A percentile compares a stretch with the other conserved stretches of the same genome.
Conservation (phyloP, 1,140 invertebrate genomes). For the Drosophila aff. region DNA sequence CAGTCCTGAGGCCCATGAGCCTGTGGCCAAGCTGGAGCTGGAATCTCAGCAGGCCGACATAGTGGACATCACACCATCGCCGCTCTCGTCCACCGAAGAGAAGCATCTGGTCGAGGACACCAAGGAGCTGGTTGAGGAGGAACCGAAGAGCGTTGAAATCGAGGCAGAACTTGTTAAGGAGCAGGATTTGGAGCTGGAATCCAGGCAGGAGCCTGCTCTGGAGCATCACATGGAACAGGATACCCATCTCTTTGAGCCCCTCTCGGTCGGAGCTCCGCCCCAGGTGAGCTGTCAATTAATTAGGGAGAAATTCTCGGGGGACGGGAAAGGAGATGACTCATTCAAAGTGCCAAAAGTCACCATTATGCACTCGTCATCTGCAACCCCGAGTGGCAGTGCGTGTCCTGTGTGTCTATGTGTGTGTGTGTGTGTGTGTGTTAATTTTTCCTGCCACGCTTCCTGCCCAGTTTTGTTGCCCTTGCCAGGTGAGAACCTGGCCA, state of each 20-base stretch:
- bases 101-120: constrained; percentile 79
- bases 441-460: constrained; percentile 50
- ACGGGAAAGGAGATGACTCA: constrained; percentile 8
- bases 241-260: constrained; percentile 37
- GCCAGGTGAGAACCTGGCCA: constrained; percentile 51
- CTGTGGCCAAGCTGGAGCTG: constrained; percentile 58
- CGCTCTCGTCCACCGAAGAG: constrained; percentile 73
- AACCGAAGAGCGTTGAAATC: constrained; percentile 5
- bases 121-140: constrained; percentile 55
- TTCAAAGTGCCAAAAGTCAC: constrained; percentile 28
- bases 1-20: constrained; percentile 33
- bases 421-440: constrained; percentile 28
- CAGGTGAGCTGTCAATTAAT: constrained; percentile 55
- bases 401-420: constrained; percentile 7
- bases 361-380: constrained; percentile 49
- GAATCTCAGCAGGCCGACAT: constrained; percentile 60
- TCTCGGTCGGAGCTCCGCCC: constrained; percentile 50
- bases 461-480: constrained; percentile 26
- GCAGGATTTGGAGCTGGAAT: constrained; percentile 15
- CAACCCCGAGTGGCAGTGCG: constrained; percentile 12
- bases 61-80: constrained; percentile 71
- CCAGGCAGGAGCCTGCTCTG: not conserved
- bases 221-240: constrained; percentile 10
- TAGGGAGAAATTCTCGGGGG: not conserved
- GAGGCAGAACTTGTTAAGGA: constrained; percentile 9